Evolutionary conservation across 64 coral and sea anemone species (phyloP).

Genomic region (Stylophora pistillata): DNA sequence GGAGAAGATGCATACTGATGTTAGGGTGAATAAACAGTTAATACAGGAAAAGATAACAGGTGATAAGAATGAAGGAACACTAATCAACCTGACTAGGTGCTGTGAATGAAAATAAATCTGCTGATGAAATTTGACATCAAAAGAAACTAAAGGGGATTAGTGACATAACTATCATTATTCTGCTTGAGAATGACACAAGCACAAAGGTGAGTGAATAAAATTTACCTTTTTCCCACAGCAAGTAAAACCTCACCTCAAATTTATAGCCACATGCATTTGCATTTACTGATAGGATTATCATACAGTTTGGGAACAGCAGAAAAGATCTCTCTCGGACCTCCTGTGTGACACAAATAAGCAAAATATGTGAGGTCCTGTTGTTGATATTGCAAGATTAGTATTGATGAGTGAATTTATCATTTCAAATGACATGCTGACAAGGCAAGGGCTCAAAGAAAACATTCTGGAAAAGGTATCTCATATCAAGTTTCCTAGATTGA

Average conservation of each 20-base stretch:
- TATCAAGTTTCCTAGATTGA: background rate
- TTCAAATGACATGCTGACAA: background rate
- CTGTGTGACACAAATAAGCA: conserved; percentile 44
- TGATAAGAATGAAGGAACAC: no score
- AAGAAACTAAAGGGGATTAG: no score
- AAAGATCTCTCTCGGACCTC: conserved; percentile 97
- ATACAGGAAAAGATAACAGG: no score
- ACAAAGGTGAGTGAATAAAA: background rate
- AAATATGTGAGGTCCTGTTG: background rate
- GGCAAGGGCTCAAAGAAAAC: background rate
- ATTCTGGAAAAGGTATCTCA: background rate
- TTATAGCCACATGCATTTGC: conserved; percentile 92
- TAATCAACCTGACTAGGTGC: no score
- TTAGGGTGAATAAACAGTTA: no score
- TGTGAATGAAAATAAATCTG: no score
- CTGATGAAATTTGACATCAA: no score
- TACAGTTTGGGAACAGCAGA: conserved; percentile 78
- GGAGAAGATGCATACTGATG: no score
- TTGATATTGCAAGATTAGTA: conserved; percentile 2
- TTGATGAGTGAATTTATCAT: background rate
- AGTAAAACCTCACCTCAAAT: conserved; percentile 78
- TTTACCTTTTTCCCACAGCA: background rate
- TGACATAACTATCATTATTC: no score
- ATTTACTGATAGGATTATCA: conserved; percentile 89
- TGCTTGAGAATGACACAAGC: no score